A percentile compares a stretch with the other conserved stretches of the same genome.
Conservation (phyloP, 2,113 vertebrate genomes). For the Hiodon tergisus region DNA sequence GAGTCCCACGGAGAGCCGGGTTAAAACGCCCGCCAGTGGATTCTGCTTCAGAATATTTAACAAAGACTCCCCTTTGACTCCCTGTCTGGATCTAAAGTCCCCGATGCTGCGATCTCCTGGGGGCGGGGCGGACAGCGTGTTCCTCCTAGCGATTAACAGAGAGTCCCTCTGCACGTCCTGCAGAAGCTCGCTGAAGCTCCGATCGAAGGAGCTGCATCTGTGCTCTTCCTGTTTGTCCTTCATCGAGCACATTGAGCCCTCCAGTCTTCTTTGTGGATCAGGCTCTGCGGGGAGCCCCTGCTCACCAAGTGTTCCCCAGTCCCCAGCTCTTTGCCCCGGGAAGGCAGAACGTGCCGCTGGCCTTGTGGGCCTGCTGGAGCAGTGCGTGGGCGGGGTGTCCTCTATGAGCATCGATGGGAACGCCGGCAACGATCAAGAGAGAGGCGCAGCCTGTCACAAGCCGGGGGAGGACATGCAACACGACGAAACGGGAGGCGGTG, state of each 20-base stretch:
- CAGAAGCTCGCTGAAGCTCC: slow-evolving; percentile 35
- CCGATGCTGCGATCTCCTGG: background rate
- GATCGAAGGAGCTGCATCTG: slow-evolving; percentile 50
- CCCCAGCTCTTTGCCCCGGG: slow-evolving; percentile 40
- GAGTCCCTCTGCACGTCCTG: slow-evolving; percentile 46
- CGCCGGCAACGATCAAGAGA: slow-evolving; percentile 30
- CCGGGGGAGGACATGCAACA: slow-evolving; percentile 7
- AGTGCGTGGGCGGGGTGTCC: slow-evolving; percentile 57
- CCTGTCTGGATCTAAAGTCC: slow-evolving; percentile 25
- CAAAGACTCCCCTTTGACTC: slow-evolving; percentile 22
- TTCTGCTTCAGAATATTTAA: slow-evolving; percentile 28
- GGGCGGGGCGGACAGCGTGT: slow-evolving; percentile 7
- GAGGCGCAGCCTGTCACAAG: background rate
- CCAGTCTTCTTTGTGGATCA: slow-evolving; percentile 24
- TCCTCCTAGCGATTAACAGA: slow-evolving; percentile 31
- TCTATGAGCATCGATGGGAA: slow-evolving; percentile 54
- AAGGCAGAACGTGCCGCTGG: slow-evolving; percentile 41
- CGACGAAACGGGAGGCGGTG: slow-evolving; percentile 10
- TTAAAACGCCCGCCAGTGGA: slow-evolving; percentile 28
- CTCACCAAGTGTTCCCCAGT: slow-evolving; percentile 34
- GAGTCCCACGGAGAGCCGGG: slow-evolving; percentile 10
- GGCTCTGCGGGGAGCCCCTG: slow-evolving; percentile 29
- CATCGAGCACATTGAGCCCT: slow-evolving; percentile 43
- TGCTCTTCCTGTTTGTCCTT: slow-evolving; percentile 59
- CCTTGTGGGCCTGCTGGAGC: slow-evolving; percentile 52